These are phyloP conservation scores for Coregonus sp. DNA, from an alignment of 2,797 vertebrate species.

Conservation along the genomic window DNA sequence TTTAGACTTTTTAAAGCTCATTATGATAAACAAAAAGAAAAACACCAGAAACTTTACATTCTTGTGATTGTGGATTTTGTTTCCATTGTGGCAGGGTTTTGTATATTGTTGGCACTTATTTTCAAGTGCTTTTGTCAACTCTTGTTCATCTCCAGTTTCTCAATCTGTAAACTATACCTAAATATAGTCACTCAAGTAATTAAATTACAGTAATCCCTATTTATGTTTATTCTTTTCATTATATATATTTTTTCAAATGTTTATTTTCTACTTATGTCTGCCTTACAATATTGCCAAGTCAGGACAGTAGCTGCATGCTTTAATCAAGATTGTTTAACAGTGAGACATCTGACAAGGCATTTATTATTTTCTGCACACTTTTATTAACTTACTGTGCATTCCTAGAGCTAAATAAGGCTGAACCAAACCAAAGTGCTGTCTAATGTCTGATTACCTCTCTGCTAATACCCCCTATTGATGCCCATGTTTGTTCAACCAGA, in stretches of 20 bases:
- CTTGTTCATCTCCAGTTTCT: not conserved
- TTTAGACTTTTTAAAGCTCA: not conserved
- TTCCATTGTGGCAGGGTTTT: not conserved
- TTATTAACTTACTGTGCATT: not conserved
- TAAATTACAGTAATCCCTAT: not conserved
- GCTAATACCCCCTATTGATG: not conserved
- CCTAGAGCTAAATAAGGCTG: not conserved
- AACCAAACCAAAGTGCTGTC: not conserved
- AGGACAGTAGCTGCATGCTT: not conserved
- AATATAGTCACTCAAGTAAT: not conserved
- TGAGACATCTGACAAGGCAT: not conserved
- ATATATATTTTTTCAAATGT: not conserved
- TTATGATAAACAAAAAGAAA: not conserved
- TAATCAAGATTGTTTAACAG: not conserved
- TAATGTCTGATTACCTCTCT: not conserved
- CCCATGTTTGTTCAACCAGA: not conserved
- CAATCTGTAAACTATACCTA: not conserved
- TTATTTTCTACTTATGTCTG: not conserved
- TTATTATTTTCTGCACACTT: not conserved
- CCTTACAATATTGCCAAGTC: not conserved
- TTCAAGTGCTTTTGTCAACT: not conserved
- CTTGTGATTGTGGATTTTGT: conserved; percentile 10
- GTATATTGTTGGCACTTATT: not conserved
- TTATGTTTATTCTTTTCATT: not conserved
- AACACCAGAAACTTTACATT: not conserved